These are phyloP conservation scores for Drosophila lacteicornis DNA, from an alignment of 1,140 invertebrate genomes.

Conservation along the genomic window DNA sequence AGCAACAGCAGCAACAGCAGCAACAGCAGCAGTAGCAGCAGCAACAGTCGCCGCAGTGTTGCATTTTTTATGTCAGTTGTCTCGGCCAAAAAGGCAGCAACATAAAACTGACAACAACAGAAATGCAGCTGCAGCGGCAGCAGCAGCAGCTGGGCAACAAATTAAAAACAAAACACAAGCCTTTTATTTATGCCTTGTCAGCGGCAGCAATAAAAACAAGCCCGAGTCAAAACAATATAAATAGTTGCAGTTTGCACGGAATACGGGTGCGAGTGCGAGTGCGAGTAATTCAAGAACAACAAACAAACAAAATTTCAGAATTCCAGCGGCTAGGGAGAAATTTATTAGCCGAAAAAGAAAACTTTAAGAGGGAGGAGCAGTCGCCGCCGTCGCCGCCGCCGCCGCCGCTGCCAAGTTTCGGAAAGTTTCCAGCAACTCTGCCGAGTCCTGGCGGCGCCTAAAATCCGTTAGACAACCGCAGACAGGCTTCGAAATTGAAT, in stretches of 20 bases:
- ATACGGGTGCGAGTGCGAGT: slow-evolving; percentile 11
- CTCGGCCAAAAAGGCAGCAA: slow-evolving; percentile 61
- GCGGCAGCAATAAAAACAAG: slow-evolving; percentile 42
- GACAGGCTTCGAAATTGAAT: slow-evolving; percentile 49
- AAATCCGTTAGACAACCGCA: slow-evolving; percentile 20
- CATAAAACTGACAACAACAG: slow-evolving; percentile 79
- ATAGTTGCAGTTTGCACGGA: slow-evolving; percentile 34
- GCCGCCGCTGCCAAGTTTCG: neutral
- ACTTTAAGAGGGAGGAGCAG: slow-evolving; percentile 25
- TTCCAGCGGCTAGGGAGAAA: slow-evolving; percentile 19
- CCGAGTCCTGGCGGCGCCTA: slow-evolving; percentile 1
- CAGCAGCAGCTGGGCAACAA: slow-evolving; percentile 27
- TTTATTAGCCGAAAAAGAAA: slow-evolving; percentile 48
- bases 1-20: slow-evolving; percentile 24
- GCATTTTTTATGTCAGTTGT: slow-evolving; percentile 69
- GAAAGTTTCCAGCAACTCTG: neutral
- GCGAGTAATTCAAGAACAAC: slow-evolving; percentile 32
- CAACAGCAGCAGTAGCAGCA: slow-evolving; percentile 26
- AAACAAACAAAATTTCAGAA: slow-evolving; percentile 16
- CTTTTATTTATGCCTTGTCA: slow-evolving; percentile 52
- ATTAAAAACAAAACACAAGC: slow-evolving; percentile 44
- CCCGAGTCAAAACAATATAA: slow-evolving; percentile 51
- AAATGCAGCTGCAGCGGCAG: slow-evolving; percentile 30
- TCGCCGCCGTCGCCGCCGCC: too few relatives aligned
- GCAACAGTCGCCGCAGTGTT: slow-evolving; percentile 43